Percentiles rank a stretch among this genome's conserved stretches.
Conservation (phyloP, 2,888 invertebrate species). For the Drosophila neotestacea region DNA sequence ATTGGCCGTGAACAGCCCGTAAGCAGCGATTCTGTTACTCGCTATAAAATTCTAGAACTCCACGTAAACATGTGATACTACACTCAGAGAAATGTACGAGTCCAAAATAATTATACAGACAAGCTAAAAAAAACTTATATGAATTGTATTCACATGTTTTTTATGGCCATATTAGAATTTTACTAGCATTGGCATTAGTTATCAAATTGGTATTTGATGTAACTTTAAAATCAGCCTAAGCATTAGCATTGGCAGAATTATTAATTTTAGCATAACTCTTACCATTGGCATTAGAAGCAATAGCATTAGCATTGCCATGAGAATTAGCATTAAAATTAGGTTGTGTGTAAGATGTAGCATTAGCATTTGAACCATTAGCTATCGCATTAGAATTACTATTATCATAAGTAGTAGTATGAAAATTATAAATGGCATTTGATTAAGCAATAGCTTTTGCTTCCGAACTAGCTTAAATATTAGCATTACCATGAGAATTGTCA, state of each 20-base stretch:
- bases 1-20: constrained; percentile 48
- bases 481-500: not conserved
- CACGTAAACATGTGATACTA: not conserved
- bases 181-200: not conserved
- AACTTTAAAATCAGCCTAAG: not conserved
- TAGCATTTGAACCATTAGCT: not conserved
- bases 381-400: constrained; percentile 1
- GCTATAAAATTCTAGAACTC: not conserved
- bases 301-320: not conserved
- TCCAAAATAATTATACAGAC: too few relatives aligned
- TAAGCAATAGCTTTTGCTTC: not conserved
- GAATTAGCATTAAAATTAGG: not conserved
- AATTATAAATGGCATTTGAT: not conserved
- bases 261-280: not conserved
- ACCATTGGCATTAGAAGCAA: not conserved
- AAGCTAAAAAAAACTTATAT: too few relatives aligned
- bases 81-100: not conserved
- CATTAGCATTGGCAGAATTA: not conserved
- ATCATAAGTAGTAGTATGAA: not conserved
- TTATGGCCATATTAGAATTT: not conserved
- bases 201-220: not conserved
- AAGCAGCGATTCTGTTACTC: constrained; percentile 5
- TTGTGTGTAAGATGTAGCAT: not conserved
- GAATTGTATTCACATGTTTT: too few relatives aligned
- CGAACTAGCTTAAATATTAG: not conserved